Evolutionary conservation across 2,888 invertebrate genomes (phyloP), one percentile per base, ranked within the genome.

Genomic region (Pachycephus smyrnensis): DNA sequence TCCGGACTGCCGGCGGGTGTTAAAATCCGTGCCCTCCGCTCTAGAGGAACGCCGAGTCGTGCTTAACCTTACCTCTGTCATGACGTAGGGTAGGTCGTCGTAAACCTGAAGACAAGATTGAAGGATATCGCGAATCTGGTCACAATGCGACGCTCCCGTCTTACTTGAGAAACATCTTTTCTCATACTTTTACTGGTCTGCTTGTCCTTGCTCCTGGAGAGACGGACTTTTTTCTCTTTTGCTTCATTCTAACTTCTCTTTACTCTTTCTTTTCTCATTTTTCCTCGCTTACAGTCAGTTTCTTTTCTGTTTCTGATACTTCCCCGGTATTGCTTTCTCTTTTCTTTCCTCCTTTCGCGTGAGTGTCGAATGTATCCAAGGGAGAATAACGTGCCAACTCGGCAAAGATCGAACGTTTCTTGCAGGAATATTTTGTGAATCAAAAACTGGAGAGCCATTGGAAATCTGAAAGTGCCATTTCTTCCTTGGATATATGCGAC

Each of bases 1-100:
- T 84, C 82, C 81, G 82, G 80, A 75, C 77, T 80, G 87, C 86
- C 86, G 79, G 84, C 82, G 84, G 86, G 85, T 84, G 86, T 88
- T 86, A 85, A 88, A 87, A 86, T 87, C 83, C 83, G 83, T 83
- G 75, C 80, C 78, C 82, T 80, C 81, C 79, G 79, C 82, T 81
- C 79, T 75, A 77, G 78, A 77, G 74, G 77, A 69, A 78, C 15
- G 74, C 30, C 76, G 55, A 73, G 78, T 80, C 79, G 75, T 79
- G 76, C 81, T 80, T 76, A 77, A 78, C 77, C 79, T 74, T 75
- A 37, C 68, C 75, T 79, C 76, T 1, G 74, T 79, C 80, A 3
- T 33, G 31, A 31, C 31, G 31, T 71, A 12, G 2, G 23, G 6
- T 23, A 55, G 23, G 6, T 55, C 55, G 55, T 55, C 55, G 6